Evolutionary conservation across 1,140 invertebrate genomes (phyloP).

Genomic region (Bombus waltoni): DNA sequence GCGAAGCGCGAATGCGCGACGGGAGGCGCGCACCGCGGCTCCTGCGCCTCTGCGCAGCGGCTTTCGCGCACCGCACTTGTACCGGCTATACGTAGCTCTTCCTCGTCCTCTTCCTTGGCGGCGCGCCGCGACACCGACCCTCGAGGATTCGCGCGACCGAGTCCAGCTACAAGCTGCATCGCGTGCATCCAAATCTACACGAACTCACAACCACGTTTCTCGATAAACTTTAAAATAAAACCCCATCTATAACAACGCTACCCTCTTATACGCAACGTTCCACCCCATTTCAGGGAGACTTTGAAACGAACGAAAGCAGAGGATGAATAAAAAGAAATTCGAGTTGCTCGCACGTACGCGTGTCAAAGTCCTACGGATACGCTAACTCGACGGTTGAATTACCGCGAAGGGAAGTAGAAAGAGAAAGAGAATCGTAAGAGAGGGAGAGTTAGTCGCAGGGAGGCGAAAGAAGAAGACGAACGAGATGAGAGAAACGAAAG

Average conservation of each 20-base stretch:
- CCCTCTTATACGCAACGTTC: no score
- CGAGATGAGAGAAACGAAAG: constrained; percentile 41
- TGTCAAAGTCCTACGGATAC: neutral
- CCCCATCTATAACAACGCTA: neutral
- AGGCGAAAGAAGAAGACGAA: constrained; percentile 15
- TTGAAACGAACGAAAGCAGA: neutral
- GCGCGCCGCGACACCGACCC: constrained; percentile 33
- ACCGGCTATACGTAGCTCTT: constrained; percentile 54
- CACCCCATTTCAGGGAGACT: neutral
- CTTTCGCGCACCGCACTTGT: constrained; percentile 52
- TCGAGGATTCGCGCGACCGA: constrained; percentile 27
- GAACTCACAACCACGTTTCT: neutral
- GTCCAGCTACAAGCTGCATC: neutral
- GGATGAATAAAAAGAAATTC: neutral
- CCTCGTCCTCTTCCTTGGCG: constrained; percentile 37
- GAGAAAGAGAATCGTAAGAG: neutral
- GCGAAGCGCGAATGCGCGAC: constrained; percentile 70
- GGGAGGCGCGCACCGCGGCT: constrained; percentile 31
- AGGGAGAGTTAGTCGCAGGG: neutral
- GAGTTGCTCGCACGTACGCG: constrained; percentile 17
- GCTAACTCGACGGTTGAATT: constrained; percentile 49
- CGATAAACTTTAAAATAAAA: neutral
- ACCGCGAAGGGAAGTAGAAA: neutral
- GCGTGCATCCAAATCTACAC: neutral
- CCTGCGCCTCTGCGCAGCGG: constrained; percentile 50